Evolutionary conservation across 30 jellyfish, hydroid and myxozoan species (phyloP), one percentile per base, ranked within the genome.

Genomic region (Sanderia malayensis): DNA sequence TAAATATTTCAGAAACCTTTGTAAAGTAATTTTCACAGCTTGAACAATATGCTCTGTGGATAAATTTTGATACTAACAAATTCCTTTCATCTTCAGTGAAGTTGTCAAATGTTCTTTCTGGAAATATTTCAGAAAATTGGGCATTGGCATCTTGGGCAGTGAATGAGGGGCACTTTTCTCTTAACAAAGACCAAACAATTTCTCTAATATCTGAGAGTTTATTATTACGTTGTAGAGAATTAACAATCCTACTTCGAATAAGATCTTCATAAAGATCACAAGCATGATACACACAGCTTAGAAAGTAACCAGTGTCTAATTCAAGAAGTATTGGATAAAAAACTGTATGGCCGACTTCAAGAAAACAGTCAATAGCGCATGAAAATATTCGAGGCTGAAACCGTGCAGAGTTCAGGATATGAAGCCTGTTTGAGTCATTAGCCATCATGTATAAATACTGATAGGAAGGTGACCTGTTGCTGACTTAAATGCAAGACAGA

Each of bases 81-180:
- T n/a, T 44, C 18, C 18, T 44, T 44, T 44, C 18, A 10, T 10
- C 18, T 18, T 8, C 18, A 44, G 18, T 10, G 10, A 58, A 58
- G 70, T 58, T 6, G 70, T 58, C 70, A 58, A 58, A 58, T 10
- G 25, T 25, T 18, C 31, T 58, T 58, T 58, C 4, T 58, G 21
- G 70, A 18, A 58, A 23, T 58, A 58, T 58, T 58, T 58, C 70
- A 19, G 70, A 58, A 58, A 58, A 58, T 25, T 58, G 70, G 25
- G 70, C 70, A 58, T 58, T 58, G 32, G 70, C 27, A 58, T 58
- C 70, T 58, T 58, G 27, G 70, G 33, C 70, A 58, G 70, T 58
- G 26, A 58, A 58, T 20, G 70, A 58, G 13, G 31, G 70, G 70
- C 70, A 58, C 70, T 37, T 58, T 58, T 58, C 70, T 23, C 70